Percentiles rank a stretch among this genome's conserved stretches.
Evolutionary conservation across 2,888 invertebrate genomes (phyloP).

Genomic region (Nipponacmea schrenckii): DNA sequence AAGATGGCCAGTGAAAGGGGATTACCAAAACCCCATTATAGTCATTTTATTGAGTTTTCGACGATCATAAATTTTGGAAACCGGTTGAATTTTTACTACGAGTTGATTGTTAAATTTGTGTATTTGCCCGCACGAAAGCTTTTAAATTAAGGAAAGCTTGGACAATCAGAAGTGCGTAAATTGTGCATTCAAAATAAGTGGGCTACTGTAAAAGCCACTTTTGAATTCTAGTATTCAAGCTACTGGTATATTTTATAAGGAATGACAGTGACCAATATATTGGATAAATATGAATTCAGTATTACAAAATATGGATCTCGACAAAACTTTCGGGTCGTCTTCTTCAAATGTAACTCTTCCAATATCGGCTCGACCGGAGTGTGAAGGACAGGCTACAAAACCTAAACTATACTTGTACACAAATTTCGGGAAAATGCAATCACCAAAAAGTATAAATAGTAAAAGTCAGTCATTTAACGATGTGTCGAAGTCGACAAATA

Average conservation of each 20-base stretch:
- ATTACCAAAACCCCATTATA: neutral
- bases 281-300: neutral
- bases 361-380: neutral
- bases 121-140: too few species aligned
- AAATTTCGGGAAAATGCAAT: neutral
- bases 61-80: too few species aligned
- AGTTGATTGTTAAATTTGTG: too few species aligned
- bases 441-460: neutral
- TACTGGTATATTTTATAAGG: too few species aligned
- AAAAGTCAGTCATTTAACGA: neutral
- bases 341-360: neutral
- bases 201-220: too few species aligned
- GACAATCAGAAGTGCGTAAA: too few species aligned
- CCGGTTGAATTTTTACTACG: too few species aligned
- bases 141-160: too few species aligned
- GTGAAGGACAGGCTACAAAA: neutral
- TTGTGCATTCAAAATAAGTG: too few species aligned
- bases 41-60: neutral
- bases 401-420: neutral
- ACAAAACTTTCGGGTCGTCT: neutral
- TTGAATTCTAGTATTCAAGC: too few species aligned
- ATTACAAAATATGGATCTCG: neutral
- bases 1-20: slow-evolving; percentile 1
- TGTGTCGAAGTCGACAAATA: neutral
- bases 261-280: too few species aligned